phyloP scores from a whole-genome alignment of 2,113 vertebrate genomes.

The Erythrocebus patas region DNA sequence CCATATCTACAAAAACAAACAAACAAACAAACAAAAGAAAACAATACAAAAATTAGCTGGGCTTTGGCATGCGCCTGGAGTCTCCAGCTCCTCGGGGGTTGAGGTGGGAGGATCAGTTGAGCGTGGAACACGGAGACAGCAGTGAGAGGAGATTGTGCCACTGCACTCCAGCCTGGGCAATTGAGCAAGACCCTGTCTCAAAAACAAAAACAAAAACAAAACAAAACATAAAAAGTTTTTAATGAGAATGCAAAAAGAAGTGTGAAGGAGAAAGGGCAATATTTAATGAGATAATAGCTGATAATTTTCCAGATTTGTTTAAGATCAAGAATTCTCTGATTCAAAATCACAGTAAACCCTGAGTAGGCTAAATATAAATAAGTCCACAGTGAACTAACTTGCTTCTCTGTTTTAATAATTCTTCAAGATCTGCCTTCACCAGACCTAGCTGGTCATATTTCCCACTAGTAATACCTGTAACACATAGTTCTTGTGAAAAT shows the following conservation, averaged over 20 bases:
- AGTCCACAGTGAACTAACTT: neutral
- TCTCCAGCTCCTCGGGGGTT: too few relatives aligned
- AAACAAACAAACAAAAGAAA: too few relatives aligned
- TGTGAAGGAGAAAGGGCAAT: neutral
- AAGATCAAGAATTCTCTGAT: neutral
- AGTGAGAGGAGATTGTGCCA: too few relatives aligned
- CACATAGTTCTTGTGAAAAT: neutral
- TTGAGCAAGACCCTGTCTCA: too few relatives aligned
- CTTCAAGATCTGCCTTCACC: neutral
- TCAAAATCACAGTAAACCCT: neutral
- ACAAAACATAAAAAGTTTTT: too few relatives aligned
- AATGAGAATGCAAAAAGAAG: neutral
- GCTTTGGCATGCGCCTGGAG: too few relatives aligned
- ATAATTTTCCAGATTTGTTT: constrained; percentile 26
- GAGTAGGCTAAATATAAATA: neutral
- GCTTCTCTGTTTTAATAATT: neutral
- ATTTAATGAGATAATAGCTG: neutral
- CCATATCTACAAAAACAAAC: too few relatives aligned
- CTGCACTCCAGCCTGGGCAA: too few relatives aligned
- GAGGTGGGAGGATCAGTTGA: too few relatives aligned
- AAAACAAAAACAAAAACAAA: too few relatives aligned
- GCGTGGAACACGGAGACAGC: rapidly evolving
- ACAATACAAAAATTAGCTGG: too few relatives aligned
- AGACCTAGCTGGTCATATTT: neutral
- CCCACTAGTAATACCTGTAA: neutral